Percentiles rank a stretch among this genome's conserved stretches.
Evolutionary conservation across 1,140 invertebrate genomes (phyloP).

Genomic region (Eumeta japonica): DNA sequence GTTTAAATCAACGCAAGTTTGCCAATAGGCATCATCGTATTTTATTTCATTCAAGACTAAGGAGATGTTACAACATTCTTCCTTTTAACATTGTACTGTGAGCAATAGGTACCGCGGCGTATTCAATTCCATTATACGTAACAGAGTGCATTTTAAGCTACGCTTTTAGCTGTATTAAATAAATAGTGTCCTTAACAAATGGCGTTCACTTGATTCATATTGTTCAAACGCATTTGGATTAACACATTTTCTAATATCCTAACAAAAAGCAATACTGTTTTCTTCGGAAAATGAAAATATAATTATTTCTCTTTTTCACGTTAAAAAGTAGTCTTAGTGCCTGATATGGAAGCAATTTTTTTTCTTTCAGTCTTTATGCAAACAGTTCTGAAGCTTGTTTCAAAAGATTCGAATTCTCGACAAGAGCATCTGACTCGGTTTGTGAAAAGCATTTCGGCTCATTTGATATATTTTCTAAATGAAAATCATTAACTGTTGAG

Average conservation of each 20-base stretch:
- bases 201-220: slow-evolving; percentile 16
- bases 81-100: slow-evolving; percentile 31
- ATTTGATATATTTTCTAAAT: too few relatives aligned
- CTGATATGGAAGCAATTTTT: slow-evolving; percentile 11
- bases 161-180: slow-evolving; percentile 31
- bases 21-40: slow-evolving; percentile 25
- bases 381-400: slow-evolving; percentile 21
- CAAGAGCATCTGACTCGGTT: slow-evolving; percentile 29
- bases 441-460: too few relatives aligned
- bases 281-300: slow-evolving; percentile 18
- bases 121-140: slow-evolving; percentile 39
- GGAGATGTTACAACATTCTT: too few relatives aligned
- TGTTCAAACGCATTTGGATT: too few relatives aligned
- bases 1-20: slow-evolving; percentile 28
- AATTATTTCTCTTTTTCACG: slow-evolving; percentile 14
- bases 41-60: slow-evolving; percentile 26
- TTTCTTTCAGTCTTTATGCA: slow-evolving; percentile 20
- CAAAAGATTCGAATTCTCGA: slow-evolving; percentile 18
- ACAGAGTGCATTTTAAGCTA: slow-evolving; percentile 35
- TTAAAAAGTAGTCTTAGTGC: slow-evolving; percentile 15
- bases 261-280: slow-evolving; percentile 19
- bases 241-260: too few relatives aligned
- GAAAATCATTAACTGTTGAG: too few relatives aligned
- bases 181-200: too few relatives aligned
- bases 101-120: slow-evolving; percentile 17